phyloP scores from a whole-genome alignment of 2,113 vertebrate genomes.

The Vidua chalybeata region DNA sequence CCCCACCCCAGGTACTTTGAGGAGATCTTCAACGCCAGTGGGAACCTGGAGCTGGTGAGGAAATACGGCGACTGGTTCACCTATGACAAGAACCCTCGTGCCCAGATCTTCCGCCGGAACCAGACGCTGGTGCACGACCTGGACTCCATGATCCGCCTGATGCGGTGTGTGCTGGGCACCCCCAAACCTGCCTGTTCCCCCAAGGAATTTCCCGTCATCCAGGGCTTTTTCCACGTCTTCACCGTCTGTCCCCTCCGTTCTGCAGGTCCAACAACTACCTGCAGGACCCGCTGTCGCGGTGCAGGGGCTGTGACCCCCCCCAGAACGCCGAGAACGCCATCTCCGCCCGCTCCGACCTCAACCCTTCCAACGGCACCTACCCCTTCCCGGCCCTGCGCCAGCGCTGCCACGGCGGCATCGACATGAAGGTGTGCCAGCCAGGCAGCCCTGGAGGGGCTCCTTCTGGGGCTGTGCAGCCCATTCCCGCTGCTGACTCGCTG shows the following conservation, averaged over 20 bases:
- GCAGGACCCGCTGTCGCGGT: constrained; percentile 85
- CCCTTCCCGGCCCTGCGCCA: constrained; percentile 89
- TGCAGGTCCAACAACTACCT: constrained; percentile 90
- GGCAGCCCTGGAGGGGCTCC: background rate
- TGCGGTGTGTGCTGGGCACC: constrained; percentile 78
- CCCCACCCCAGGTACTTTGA: constrained; percentile 79
- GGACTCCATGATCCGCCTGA: constrained; percentile 88
- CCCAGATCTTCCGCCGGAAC: constrained; percentile 91
- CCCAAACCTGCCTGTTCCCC: accelerated
- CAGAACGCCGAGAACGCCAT: constrained; percentile 89
- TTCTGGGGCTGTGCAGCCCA: background rate
- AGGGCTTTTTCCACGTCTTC: accelerated
- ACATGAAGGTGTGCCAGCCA: constrained; percentile 83
- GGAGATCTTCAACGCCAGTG: constrained; percentile 88
- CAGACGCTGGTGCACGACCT: constrained; percentile 84
- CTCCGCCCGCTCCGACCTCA: constrained; percentile 91
- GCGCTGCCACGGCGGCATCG: constrained; percentile 89
- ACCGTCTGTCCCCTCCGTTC: background rate
- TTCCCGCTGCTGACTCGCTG: accelerated
- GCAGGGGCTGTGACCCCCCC: constrained; percentile 78
- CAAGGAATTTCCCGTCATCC: accelerated
- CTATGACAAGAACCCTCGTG: constrained; percentile 83
- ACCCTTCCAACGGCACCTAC: constrained; percentile 89
- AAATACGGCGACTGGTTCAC: constrained; percentile 91
- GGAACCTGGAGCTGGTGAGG: constrained; percentile 81